phyloP scores from a whole-genome alignment of 2,888 invertebrate species.

The Scaptomyza polygonia region DNA sequence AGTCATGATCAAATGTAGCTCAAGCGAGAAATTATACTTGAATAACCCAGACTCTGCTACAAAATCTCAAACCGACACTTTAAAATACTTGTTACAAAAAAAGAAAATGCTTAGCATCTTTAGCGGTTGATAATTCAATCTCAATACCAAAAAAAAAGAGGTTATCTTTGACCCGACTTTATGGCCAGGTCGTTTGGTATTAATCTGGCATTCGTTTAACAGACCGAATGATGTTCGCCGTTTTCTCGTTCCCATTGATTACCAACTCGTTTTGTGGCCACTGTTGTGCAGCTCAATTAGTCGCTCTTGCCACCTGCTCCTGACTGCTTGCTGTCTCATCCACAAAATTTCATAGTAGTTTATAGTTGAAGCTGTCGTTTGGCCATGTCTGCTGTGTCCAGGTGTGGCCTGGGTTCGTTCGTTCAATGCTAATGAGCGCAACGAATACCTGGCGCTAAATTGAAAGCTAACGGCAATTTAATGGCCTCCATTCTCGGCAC shows the following conservation, averaged over 20 bases:
- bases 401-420: conserved; percentile 32
- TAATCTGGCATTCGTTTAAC: conserved; percentile 15
- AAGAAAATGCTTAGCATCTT: neutral
- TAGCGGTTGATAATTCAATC: neutral
- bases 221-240: neutral
- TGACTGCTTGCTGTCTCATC: conserved; percentile 7
- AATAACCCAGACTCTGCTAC: neutral
- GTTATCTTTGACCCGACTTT: conserved; percentile 13
- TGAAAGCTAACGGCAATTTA: conserved; percentile 70
- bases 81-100: neutral
- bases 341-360: neutral
- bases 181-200: conserved; percentile 13
- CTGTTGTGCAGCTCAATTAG: conserved; percentile 37
- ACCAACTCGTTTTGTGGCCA: conserved; percentile 25
- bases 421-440: conserved; percentile 64
- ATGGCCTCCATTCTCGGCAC: conserved; percentile 40
- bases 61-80: neutral
- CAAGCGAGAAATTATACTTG: neutral
- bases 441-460: conserved; percentile 54
- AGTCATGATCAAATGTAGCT: too few species aligned
- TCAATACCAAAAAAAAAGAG: too few species aligned
- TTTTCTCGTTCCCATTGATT: conserved; percentile 17
- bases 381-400: conserved; percentile 14
- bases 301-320: conserved; percentile 5
- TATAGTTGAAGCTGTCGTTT: neutral